Percentiles rank a stretch among this genome's conserved stretches.
Conservation (phyloP, 2,888 invertebrate species). For the Synanthedon vespiformis region DNA sequence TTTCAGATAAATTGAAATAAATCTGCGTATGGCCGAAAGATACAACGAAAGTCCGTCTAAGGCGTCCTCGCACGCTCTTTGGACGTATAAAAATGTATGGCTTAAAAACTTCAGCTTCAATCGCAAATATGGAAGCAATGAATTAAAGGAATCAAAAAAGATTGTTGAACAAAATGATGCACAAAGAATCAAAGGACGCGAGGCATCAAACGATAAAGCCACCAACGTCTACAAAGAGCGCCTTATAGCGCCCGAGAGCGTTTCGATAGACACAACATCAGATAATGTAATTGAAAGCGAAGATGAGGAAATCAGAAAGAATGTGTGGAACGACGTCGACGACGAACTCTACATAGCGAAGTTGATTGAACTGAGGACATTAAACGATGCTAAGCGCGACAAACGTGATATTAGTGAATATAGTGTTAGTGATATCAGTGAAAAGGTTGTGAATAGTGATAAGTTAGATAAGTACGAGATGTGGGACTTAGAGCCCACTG, state of each 20-base stretch:
- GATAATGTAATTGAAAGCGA: slow-evolving; percentile 13
- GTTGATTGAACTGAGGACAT: slow-evolving; percentile 53
- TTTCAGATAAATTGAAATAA: slow-evolving; percentile 57
- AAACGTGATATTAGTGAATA: slow-evolving; percentile 59
- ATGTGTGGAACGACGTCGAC: slow-evolving; percentile 62
- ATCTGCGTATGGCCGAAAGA: slow-evolving; percentile 63
- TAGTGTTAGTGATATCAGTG: slow-evolving; percentile 63
- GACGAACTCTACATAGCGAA: slow-evolving; percentile 66
- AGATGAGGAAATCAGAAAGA: slow-evolving; percentile 52
- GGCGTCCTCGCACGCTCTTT: slow-evolving; percentile 59
- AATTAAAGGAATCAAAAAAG: background rate
- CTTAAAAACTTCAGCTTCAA: slow-evolving; percentile 12
- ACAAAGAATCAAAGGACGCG: background rate
- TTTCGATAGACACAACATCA: slow-evolving; percentile 17
- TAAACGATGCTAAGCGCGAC: slow-evolving; percentile 54
- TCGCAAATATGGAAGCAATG: background rate
- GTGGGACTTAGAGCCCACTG: slow-evolving; percentile 80
- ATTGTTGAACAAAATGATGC: background rate
- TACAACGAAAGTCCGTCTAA: slow-evolving; percentile 48
- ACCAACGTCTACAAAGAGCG: slow-evolving; percentile 7
- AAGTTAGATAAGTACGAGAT: slow-evolving; percentile 70
- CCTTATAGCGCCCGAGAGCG: slow-evolving; percentile 41
- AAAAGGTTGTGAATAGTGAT: slow-evolving; percentile 68
- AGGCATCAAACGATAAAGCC: background rate
- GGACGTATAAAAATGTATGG: slow-evolving; percentile 45